Conservation (phyloP, 1,140 invertebrate genomes). For the Monochamus saltuarius region DNA sequence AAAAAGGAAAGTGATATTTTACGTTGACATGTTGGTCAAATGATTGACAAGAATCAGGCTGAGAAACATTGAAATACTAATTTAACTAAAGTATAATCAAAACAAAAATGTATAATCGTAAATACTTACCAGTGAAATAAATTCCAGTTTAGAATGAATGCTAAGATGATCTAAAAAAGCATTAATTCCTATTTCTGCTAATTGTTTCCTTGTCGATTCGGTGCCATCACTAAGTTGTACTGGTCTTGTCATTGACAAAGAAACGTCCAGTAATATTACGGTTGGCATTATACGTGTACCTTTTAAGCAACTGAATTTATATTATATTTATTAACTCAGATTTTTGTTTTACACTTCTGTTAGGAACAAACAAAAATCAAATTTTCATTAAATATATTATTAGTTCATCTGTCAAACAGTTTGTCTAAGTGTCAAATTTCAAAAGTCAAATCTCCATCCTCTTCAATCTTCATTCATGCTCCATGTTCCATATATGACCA, state of each 20-base stretch:
- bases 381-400: no score
- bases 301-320: slow-evolving; percentile 7
- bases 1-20: background rate
- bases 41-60: background rate
- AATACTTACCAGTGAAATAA: slow-evolving; percentile 76
- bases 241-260: slow-evolving; percentile 74
- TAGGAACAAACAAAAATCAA: no score
- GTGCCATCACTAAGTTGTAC: slow-evolving; percentile 57
- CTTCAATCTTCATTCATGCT: no score
- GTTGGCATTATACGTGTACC: slow-evolving; percentile 71
- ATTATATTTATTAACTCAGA: background rate
- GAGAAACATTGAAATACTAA: background rate
- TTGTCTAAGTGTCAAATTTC: no score
- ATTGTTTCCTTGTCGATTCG: slow-evolving; percentile 65
- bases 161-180: slow-evolving; percentile 81
- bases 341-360: no score
- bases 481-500: no score
- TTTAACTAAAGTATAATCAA: slow-evolving; percentile 2
- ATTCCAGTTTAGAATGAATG: slow-evolving; percentile 83
- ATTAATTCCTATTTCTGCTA: slow-evolving; percentile 83
- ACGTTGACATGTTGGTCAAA: background rate
- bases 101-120: background rate
- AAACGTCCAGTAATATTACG: slow-evolving; percentile 75
- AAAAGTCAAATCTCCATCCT: no score
- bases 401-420: no score